Evolutionary conservation across 2,888 invertebrate genomes (phyloP).

Genomic region (Amphipoea lucens): DNA sequence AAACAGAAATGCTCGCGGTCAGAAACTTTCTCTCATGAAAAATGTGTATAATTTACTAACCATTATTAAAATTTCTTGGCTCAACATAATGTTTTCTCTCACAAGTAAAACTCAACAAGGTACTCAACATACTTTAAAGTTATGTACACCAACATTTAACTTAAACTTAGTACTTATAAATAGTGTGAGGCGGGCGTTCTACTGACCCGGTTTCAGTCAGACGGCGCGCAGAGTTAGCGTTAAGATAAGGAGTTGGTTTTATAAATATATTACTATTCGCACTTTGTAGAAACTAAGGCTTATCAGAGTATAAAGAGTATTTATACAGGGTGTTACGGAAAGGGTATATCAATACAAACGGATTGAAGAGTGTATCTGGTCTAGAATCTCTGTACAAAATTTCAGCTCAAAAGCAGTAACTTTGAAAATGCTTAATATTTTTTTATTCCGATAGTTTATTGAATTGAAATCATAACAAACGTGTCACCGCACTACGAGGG

Average conservation of each 20-base stretch:
- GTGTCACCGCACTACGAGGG: too few species aligned
- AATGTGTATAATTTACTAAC: constrained; percentile 35
- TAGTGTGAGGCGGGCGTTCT: constrained; percentile 49
- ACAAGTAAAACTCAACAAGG: constrained; percentile 44
- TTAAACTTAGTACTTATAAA: constrained; percentile 54
- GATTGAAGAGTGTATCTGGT: too few species aligned
- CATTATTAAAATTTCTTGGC: constrained; percentile 46
- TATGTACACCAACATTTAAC: constrained; percentile 54
- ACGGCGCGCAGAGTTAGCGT: constrained; percentile 33
- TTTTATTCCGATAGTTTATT: too few species aligned
- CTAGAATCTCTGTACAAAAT: too few species aligned
- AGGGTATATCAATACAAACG: too few species aligned
- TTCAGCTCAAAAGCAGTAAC: too few species aligned
- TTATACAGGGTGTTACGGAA: too few species aligned
- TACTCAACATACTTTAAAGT: constrained; percentile 49
- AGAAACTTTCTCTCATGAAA: constrained; percentile 29
- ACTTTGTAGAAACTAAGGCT: constrained; percentile 26
- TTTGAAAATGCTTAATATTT: too few species aligned
- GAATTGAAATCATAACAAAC: too few species aligned
- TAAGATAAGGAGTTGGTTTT: constrained; percentile 53
- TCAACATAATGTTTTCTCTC: constrained; percentile 41
- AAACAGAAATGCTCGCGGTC: constrained; percentile 25
- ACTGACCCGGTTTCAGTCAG: constrained; percentile 53
- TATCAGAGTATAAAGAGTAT: neutral
- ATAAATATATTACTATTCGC: constrained; percentile 43